Percentiles rank a stretch among this genome's conserved stretches.
Evolutionary conservation across 2,888 invertebrate genomes (phyloP).

Genomic region (Scaptomyza cyrtandrae): DNA sequence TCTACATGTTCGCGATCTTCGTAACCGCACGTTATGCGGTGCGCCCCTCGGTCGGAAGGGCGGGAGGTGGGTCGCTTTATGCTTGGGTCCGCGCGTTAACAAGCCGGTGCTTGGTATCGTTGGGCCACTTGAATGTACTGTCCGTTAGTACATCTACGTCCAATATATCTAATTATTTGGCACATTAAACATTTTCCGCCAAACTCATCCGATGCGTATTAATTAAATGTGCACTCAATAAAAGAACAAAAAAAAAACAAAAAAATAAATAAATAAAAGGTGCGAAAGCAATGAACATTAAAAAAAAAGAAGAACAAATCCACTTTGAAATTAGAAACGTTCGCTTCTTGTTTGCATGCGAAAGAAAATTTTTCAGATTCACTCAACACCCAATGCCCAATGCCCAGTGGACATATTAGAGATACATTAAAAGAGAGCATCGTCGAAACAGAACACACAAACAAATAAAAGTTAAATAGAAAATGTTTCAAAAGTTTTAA

Average conservation of each 20-base stretch:
- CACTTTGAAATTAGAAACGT: slow-evolving; percentile 43
- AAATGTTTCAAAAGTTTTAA: slow-evolving; percentile 50
- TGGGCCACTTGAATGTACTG: too few relatives aligned
- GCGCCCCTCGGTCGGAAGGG: too few relatives aligned
- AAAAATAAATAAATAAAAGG: slow-evolving; percentile 25
- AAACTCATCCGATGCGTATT: slow-evolving; percentile 62
- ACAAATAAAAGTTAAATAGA: slow-evolving; percentile 57
- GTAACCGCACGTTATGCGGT: too few relatives aligned
- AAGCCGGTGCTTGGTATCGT: too few relatives aligned
- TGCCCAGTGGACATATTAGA: slow-evolving; percentile 68
- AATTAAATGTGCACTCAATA: slow-evolving; percentile 39
- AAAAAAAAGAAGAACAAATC: slow-evolving; percentile 48
- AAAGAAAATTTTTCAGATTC: slow-evolving; percentile 4
- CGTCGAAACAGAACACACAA: slow-evolving; percentile 14
- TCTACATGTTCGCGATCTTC: too few relatives aligned
- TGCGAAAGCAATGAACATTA: slow-evolving; percentile 32
- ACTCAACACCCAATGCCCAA: slow-evolving; percentile 30
- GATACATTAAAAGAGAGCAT: slow-evolving; percentile 17
- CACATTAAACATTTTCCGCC: slow-evolving; percentile 73
- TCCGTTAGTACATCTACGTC: too few relatives aligned
- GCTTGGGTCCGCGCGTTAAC: too few relatives aligned
- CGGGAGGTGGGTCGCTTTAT: too few relatives aligned
- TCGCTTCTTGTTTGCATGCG: slow-evolving; percentile 8
- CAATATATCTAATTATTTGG: slow-evolving; percentile 63
- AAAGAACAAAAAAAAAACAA: background rate